phyloP scores from a whole-genome alignment of 2,888 invertebrate species.

The Philopedon plagiatum region DNA sequence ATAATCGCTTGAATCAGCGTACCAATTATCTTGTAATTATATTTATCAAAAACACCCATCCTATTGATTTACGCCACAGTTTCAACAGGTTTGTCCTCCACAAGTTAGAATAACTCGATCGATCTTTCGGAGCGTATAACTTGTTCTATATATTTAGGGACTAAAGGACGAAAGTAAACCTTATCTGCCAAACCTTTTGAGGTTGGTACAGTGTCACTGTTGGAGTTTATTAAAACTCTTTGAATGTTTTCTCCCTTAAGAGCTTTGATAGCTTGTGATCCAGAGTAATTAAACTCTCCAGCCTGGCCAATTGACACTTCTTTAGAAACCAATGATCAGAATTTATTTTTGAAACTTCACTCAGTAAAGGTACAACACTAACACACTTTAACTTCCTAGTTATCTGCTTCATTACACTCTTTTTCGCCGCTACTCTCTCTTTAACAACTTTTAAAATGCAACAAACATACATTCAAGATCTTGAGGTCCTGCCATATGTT shows the following conservation, averaged over 20 bases:
- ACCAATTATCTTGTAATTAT: conserved; percentile 92
- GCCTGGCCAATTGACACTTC: conserved; percentile 97
- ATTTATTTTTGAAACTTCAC: conserved; percentile 73
- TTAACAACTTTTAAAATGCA: conserved; percentile 86
- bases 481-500: conserved; percentile 96
- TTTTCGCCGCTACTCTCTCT: conserved; percentile 61
- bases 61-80: conserved; percentile 96
- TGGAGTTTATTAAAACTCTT: conserved; percentile 97
- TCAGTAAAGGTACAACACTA: conserved; percentile 60
- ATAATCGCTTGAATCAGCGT: conserved; percentile 97
- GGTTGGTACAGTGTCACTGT: conserved; percentile 99
- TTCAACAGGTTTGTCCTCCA: conserved; percentile 98
- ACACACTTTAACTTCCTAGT: conserved; percentile 70
- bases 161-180: conserved; percentile 97
- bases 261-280: conserved; percentile 98
- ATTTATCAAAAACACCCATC: conserved; percentile 87
- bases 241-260: conserved; percentile 94
- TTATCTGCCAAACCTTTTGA: conserved; percentile 98
- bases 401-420: too few species aligned
- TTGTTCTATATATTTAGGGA: conserved; percentile 96
- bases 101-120: conserved; percentile 98
- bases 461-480: conserved; percentile 97
- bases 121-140: conserved; percentile 97
- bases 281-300: conserved; percentile 99
- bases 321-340: conserved; percentile 71